Conservation (phyloP, 2,113 vertebrate genomes). For the Nycticebus coucang region DNA sequence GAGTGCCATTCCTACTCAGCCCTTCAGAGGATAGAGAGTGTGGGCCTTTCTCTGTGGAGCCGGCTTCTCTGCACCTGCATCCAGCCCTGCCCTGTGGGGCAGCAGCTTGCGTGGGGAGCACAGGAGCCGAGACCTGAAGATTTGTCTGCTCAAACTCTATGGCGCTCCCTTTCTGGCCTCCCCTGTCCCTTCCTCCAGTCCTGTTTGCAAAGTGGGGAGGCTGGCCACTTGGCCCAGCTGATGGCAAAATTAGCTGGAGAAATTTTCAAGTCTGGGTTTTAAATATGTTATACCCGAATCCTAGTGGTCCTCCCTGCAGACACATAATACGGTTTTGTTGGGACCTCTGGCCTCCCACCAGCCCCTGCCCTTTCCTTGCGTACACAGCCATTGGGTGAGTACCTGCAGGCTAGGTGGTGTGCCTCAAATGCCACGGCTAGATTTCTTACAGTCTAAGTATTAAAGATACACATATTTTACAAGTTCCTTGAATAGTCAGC, state of each 20-base stretch:
- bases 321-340: background rate
- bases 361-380: background rate
- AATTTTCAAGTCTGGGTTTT: background rate
- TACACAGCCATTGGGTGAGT: background rate
- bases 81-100: background rate
- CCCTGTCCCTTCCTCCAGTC: background rate
- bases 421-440: rapidly evolving
- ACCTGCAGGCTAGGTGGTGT: background rate
- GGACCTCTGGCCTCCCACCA: background rate
- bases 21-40: rapidly evolving
- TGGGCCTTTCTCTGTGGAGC: rapidly evolving
- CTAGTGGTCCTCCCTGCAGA: rapidly evolving
- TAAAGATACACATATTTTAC: background rate
- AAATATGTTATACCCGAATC: rapidly evolving
- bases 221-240: rapidly evolving
- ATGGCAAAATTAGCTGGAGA: rapidly evolving
- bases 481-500: background rate
- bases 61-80: rapidly evolving
- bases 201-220: rapidly evolving
- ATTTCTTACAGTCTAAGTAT: background rate
- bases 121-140: background rate
- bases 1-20: rapidly evolving
- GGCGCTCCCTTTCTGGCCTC: rapidly evolving
- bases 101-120: background rate
- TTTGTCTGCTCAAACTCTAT: rapidly evolving